Evolutionary conservation across 1,140 invertebrate genomes (phyloP).

Genomic region (Trichomalopsis sarcophagae): DNA sequence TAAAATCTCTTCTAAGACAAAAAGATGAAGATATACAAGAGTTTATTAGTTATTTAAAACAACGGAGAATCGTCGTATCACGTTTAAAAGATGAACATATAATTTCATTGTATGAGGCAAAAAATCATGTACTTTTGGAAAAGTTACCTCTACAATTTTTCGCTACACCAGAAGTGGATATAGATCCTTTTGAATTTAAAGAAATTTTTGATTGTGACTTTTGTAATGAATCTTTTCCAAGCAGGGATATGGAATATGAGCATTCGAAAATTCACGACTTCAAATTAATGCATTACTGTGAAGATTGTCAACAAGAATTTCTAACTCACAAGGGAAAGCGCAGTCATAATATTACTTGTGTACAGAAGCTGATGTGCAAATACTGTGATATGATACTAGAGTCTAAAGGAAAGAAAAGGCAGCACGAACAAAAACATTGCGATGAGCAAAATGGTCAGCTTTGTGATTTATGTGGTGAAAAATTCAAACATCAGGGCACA

Average conservation of each 20-base stretch:
- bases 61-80: conserved; percentile 67
- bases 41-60: conserved; percentile 71
- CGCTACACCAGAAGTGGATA: conserved; percentile 37
- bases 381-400: conserved; percentile 67
- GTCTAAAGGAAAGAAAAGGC: conserved; percentile 71
- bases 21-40: conserved; percentile 61
- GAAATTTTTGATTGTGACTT: conserved; percentile 69
- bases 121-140: conserved; percentile 57
- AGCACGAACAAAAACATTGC: conserved; percentile 74
- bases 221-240: conserved; percentile 65
- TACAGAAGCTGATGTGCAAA: conserved; percentile 69
- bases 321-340: conserved; percentile 67
- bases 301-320: conserved; percentile 71
- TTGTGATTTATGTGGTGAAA: conserved; percentile 72
- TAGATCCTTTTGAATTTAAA: conserved; percentile 57
- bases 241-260: conserved; percentile 65
- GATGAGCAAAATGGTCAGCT: conserved; percentile 69
- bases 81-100: conserved; percentile 70
- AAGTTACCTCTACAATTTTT: conserved; percentile 48
- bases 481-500: conserved; percentile 72
- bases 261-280: conserved; percentile 70
- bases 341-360: conserved; percentile 66
- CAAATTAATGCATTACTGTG: conserved; percentile 69
- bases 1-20: conserved; percentile 49
- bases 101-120: conserved; percentile 64